Conservation (phyloP, 2,113 vertebrate species). For the Ceyx margarethae region DNA sequence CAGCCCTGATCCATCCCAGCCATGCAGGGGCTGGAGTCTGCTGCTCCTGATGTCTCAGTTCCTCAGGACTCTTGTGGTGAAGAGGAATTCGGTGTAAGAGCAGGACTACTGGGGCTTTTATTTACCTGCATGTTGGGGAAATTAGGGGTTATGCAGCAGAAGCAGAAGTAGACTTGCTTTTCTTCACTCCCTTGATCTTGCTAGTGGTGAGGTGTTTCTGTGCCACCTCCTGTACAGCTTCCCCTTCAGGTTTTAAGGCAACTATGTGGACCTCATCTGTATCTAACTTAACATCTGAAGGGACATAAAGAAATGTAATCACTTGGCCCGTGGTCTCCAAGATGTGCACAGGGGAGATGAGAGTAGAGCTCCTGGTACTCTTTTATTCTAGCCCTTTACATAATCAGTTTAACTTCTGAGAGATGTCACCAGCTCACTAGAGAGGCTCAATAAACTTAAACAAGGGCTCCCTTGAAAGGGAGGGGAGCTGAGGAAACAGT, state of each 20-base stretch:
- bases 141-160: not conserved
- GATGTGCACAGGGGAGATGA: not conserved
- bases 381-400: not conserved
- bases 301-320: not conserved
- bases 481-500: not conserved
- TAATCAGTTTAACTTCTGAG: not conserved
- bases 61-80: fast-evolving
- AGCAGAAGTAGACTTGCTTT: not conserved
- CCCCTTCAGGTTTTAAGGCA: not conserved
- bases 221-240: not conserved
- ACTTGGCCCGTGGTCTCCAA: not conserved
- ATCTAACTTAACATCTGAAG: not conserved
- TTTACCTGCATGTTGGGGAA: not conserved
- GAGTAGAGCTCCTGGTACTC: not conserved
- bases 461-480: not conserved
- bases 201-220: not conserved
- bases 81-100: not conserved
- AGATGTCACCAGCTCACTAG: not conserved
- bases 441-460: not conserved
- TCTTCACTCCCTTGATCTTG: not conserved
- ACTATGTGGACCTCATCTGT: not conserved
- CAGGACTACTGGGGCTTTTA: not conserved
- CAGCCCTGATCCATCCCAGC: not conserved
- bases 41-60: not conserved
- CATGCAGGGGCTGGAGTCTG: not conserved